These are phyloP conservation scores for Oreortyx pictus DNA, from an alignment of 2,797 vertebrate species.

Conservation along the genomic window DNA sequence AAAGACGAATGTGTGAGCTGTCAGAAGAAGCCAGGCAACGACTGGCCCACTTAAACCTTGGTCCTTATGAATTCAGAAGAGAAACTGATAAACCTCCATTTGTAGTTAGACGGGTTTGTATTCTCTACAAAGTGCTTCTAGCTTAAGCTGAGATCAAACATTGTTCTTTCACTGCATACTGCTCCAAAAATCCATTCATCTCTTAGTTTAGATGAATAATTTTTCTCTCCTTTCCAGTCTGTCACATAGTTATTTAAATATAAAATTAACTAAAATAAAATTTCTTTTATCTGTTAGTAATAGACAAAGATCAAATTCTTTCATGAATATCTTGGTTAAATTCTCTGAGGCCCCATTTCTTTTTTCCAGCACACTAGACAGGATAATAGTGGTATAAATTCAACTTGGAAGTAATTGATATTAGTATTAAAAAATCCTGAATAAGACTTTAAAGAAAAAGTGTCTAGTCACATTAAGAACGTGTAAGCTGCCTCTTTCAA, in stretches of 20 bases:
- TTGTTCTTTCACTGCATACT: constrained; percentile 43
- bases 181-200: constrained; percentile 50
- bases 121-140: constrained; percentile 25
- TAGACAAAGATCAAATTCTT: constrained; percentile 63
- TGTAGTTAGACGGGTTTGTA: constrained; percentile 85
- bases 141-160: constrained; percentile 41
- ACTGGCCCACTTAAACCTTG: constrained; percentile 91
- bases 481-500: constrained; percentile 12
- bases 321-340: constrained; percentile 61
- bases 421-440: constrained; percentile 65
- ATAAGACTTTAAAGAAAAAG: constrained; percentile 60
- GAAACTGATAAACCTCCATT: constrained; percentile 89
- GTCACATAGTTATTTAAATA: constrained; percentile 65
- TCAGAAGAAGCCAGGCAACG: constrained; percentile 88
- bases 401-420: constrained; percentile 65
- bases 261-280: constrained; percentile 72
- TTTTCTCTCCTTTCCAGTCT: constrained; percentile 44
- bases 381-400: constrained; percentile 68
- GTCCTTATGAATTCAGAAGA: constrained; percentile 92
- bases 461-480: constrained; percentile 57
- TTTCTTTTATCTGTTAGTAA: constrained; percentile 56
- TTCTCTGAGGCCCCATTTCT: constrained; percentile 50
- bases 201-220: constrained; percentile 51
- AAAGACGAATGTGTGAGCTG: constrained; percentile 94
- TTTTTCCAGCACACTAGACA: constrained; percentile 40